These are phyloP conservation scores for Apodemia hepburni DNA, from an alignment of 2,888 invertebrate genomes.

Conservation along the genomic window DNA sequence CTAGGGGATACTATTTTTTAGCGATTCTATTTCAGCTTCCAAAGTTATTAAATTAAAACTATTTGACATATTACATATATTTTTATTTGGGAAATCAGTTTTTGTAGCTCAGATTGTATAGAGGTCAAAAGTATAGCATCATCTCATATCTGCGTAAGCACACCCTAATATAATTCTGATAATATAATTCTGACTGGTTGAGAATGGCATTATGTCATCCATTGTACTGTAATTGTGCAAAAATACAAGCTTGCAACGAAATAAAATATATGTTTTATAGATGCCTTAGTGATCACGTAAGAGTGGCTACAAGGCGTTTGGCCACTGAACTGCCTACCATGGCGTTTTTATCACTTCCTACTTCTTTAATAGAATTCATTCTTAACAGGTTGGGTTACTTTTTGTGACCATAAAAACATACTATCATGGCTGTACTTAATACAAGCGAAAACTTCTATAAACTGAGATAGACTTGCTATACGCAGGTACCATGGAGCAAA, in stretches of 20 bases:
- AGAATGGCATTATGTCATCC: too few relatives aligned
- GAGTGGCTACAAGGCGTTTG: conserved; percentile 3
- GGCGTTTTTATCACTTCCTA: conserved; percentile 45
- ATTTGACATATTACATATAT: too few relatives aligned
- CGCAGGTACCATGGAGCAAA: not conserved
- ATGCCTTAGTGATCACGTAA: conserved; percentile 1
- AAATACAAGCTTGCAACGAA: not conserved
- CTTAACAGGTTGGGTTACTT: conserved; percentile 14
- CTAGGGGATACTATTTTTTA: too few relatives aligned
- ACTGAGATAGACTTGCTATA: not conserved
- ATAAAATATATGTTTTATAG: not conserved
- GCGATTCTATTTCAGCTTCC: too few relatives aligned
- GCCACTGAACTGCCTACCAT: conserved; percentile 11
- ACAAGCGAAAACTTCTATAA: not conserved
- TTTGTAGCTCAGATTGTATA: too few relatives aligned
- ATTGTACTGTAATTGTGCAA: too few relatives aligned
- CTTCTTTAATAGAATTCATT: conserved; percentile 48
- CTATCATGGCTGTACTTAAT: conserved; percentile 9
- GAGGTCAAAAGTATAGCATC: too few relatives aligned
- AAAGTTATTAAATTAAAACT: too few relatives aligned
- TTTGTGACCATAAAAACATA: conserved; percentile 17
- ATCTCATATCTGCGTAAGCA: too few relatives aligned
- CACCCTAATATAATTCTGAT: too few relatives aligned
- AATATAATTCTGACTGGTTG: too few relatives aligned
- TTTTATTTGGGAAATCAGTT: too few relatives aligned